Evolutionary conservation across 1,140 invertebrate species (phyloP), one percentile per base, ranked within the genome.

Genomic region (Pomacea maculata): DNA sequence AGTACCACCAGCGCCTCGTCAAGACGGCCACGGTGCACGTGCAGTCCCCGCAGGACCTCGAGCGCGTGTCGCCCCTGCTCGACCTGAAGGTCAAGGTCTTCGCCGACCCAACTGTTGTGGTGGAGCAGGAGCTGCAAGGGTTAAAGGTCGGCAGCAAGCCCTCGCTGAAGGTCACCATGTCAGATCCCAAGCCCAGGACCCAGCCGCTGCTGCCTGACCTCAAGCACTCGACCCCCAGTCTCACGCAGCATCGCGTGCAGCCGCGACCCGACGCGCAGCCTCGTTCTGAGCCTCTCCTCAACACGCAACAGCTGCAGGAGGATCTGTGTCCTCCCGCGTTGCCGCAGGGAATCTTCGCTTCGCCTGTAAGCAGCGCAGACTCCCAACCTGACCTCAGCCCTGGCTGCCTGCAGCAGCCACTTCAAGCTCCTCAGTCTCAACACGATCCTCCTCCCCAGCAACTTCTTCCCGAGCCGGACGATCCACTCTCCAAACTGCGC

Each of bases 1-100:
- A 90, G 67, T 90, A 87, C 83, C 87, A 86, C 78, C 85, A 87
- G 70, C 70, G 77, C 19, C 67, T 86, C 25, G 61, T 79, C 71
- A 80, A 78, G 63, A 73, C 76, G 17, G 61, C 80, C 25, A 73
- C 78, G 70, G 45, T 70, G 21, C 77, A 77, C 63, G 80, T 76
- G 55, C 45, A 55, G 29, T 78, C 67, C 17, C 71, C 55, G 4
- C 5, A 55, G 65, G n/a, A 78, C n/a, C 29, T 19, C 54, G 70
- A 78, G 77, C 57, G 19, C 75, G 25, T 29, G 11, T 77, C 75
- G 10, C 52, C 73, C 55, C 10, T 55, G 17, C 65, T 52, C 15
- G 77, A 78, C 25, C 34, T 77, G 11, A 65, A 65, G 65, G 17
- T 67, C 67, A n/a, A 70, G 67, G 67, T 70, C 67, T 11, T 15